Evolutionary conservation across 2,113 vertebrate genomes (phyloP).

Genomic region (Sceloporus undulatus): DNA sequence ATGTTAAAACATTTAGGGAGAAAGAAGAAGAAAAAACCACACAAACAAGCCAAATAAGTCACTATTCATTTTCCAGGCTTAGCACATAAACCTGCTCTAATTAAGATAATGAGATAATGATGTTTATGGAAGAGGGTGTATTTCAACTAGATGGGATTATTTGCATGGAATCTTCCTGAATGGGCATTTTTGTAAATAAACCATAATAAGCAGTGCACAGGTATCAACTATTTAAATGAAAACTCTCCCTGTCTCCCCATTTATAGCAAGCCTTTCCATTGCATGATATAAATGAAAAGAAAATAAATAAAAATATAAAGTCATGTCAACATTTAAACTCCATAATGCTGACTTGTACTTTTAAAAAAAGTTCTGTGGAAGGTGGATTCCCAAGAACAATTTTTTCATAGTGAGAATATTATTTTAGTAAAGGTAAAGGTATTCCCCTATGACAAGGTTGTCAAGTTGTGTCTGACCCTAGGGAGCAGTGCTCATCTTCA

Average conservation of each 20-base stretch:
- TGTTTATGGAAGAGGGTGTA: conserved; percentile 10
- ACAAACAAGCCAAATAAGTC: neutral
- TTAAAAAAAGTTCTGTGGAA: too few species aligned
- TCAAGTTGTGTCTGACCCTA: too few species aligned
- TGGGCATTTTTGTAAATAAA: conserved; percentile 20
- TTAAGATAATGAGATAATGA: conserved; percentile 17
- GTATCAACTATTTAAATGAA: conserved; percentile 9
- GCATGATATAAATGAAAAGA: neutral
- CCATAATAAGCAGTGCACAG: neutral
- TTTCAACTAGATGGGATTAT: conserved; percentile 19
- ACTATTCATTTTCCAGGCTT: conserved; percentile 26
- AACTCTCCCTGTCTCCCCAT: neutral
- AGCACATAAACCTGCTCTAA: neutral
- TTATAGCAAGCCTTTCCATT: neutral
- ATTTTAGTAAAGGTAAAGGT: neutral
- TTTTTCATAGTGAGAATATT: neutral
- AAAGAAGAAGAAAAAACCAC: neutral
- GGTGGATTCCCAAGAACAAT: neutral
- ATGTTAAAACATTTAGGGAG: neutral
- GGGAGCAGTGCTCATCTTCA: too few species aligned
- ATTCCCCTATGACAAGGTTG: too few species aligned
- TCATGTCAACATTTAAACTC: neutral
- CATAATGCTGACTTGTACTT: accelerated
- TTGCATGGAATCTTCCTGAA: conserved; percentile 19
- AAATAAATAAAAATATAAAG: neutral